Evolutionary conservation across 2,113 vertebrate species (phyloP).

Genomic region (Nansenia antarctica): DNA sequence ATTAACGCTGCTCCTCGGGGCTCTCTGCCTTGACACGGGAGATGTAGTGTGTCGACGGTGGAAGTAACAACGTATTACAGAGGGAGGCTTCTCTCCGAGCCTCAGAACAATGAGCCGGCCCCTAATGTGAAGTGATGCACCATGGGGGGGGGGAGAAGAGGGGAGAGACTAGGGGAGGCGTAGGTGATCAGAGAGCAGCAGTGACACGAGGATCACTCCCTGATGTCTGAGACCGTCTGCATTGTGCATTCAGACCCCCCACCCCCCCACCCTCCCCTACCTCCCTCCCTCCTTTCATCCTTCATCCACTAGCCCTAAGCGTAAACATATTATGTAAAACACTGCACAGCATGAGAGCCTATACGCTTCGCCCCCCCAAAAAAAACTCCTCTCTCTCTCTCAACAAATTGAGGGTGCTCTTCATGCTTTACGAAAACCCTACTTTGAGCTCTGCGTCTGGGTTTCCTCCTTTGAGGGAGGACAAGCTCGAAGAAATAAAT

Average conservation of each 20-base stretch:
- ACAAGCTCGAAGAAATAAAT: constrained; percentile 30
- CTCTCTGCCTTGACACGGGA: neutral
- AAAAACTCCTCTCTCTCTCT: too few relatives aligned
- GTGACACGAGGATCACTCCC: neutral
- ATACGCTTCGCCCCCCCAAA: constrained; percentile 35
- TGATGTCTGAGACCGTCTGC: neutral
- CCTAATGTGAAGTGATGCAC: constrained; percentile 3
- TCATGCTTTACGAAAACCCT: constrained; percentile 46
- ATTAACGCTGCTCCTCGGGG: neutral
- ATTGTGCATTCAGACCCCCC: constrained; percentile 18
- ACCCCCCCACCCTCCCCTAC: neutral
- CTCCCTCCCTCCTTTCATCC: neutral
- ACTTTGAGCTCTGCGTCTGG: constrained; percentile 47
- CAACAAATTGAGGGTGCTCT: constrained; percentile 53
- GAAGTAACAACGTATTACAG: neutral
- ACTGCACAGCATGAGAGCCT: constrained; percentile 14
- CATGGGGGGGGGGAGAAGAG: neutral
- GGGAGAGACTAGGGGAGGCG: too few relatives aligned
- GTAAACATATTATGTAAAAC: constrained; percentile 49
- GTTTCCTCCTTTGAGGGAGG: constrained; percentile 32
- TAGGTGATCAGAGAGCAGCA: constrained; percentile 9
- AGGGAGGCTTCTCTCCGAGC: constrained; percentile 20
- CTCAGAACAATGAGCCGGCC: constrained; percentile 18
- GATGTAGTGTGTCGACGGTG: neutral
- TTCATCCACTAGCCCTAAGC: constrained; percentile 15